Conservation (phyloP, 2,797 vertebrate species). For the Diplodus sargus region DNA sequence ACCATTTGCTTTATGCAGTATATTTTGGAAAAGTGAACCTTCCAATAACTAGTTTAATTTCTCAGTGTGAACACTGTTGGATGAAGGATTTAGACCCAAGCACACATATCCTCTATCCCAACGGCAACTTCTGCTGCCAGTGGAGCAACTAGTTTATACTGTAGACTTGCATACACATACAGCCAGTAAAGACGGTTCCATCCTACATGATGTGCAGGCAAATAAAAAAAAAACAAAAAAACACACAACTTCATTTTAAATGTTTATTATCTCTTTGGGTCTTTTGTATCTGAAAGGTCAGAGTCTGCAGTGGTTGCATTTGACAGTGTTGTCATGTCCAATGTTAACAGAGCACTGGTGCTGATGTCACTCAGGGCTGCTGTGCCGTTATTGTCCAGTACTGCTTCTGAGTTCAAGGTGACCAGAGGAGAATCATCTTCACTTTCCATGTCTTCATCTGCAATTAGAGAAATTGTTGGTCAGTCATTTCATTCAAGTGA, state of each 20-base stretch:
- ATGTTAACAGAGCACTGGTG: background rate
- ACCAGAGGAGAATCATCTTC: background rate
- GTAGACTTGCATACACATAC: too few relatives aligned
- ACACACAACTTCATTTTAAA: background rate
- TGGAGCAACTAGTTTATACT: too few relatives aligned
- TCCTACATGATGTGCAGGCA: background rate
- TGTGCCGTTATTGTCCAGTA: background rate
- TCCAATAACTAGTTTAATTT: too few relatives aligned
- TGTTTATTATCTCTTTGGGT: constrained; percentile 59
- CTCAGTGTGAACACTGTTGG: too few relatives aligned
- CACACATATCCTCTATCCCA: too few relatives aligned
- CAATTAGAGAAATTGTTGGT: background rate
- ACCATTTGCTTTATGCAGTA: too few relatives aligned
- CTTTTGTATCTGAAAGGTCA: background rate
- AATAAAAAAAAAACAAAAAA: background rate
- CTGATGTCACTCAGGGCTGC: rapidly evolving
- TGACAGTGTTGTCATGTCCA: rapidly evolving
- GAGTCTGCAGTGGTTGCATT: constrained; percentile 39
- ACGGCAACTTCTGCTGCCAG: too few relatives aligned
- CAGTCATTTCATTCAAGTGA: too few relatives aligned
- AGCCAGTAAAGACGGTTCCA: too few relatives aligned
- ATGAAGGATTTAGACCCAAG: too few relatives aligned
- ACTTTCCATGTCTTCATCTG: constrained; percentile 13
- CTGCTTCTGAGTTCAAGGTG: rapidly evolving
- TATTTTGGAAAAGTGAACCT: too few relatives aligned